These are phyloP conservation scores for Cephalopachus bancanus DNA, from an alignment of 2,797 vertebrate genomes.

Conservation along the genomic window DNA sequence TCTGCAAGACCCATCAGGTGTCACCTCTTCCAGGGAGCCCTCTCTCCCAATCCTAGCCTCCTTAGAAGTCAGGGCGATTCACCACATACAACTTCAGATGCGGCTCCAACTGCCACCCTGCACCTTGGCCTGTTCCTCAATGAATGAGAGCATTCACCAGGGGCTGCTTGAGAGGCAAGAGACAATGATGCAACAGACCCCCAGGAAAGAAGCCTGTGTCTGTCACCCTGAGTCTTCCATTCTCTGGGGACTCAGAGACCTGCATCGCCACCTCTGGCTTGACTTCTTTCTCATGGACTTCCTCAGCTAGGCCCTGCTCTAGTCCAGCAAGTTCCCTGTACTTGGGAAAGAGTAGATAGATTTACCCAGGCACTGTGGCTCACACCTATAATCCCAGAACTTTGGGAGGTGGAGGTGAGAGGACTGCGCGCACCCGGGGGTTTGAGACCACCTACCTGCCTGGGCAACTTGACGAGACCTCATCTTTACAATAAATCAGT, in stretches of 20 bases:
- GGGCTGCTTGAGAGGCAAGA: not conserved
- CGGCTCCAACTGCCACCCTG: not conserved
- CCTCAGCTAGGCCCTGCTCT: not conserved
- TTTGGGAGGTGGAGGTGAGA: no score
- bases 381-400: no score
- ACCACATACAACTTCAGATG: not conserved
- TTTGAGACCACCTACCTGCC: no score
- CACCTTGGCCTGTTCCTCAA: not conserved
- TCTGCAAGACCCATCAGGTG: not conserved
- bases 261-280: not conserved
- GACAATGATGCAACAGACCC: not conserved
- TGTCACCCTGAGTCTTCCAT: not conserved
- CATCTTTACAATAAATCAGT: no score
- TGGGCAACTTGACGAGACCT: no score
- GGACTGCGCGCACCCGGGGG: no score
- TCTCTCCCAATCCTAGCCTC: not conserved
- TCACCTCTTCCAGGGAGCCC: not conserved
- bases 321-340: not conserved
- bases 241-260: not conserved
- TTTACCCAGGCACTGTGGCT: not conserved
- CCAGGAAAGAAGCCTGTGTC: not conserved
- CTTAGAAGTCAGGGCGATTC: not conserved
- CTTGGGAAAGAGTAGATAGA: not conserved
- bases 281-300: not conserved
- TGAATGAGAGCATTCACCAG: no score